Conservation (phyloP, 2,113 vertebrate species). For the Psammodynastes pulverulentus region DNA sequence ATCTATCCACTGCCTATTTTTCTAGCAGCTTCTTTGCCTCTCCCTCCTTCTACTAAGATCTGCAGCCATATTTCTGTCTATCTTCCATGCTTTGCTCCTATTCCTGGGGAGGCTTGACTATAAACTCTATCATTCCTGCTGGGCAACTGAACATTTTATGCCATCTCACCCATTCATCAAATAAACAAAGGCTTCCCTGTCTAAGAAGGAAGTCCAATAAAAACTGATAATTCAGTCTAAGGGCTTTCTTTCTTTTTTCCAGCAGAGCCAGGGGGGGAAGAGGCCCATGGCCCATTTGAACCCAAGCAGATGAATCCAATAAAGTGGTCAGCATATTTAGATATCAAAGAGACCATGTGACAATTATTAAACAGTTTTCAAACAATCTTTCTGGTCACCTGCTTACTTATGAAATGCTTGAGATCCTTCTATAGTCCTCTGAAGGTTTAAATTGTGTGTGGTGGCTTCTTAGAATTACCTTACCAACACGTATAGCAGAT, state of each 20-base stretch:
- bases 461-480: slow-evolving; percentile 50
- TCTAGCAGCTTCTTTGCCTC: background rate
- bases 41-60: background rate
- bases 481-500: slow-evolving; percentile 38
- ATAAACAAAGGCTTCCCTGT: background rate
- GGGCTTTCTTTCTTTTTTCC: background rate
- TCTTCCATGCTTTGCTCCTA: background rate
- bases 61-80: background rate
- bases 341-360: background rate
- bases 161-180: background rate
- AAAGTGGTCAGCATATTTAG: background rate
- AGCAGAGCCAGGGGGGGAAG: background rate
- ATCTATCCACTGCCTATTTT: background rate
- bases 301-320: background rate
- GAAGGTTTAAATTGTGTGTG: slow-evolving; percentile 25
- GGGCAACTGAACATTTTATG: background rate
- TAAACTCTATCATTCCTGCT: background rate
- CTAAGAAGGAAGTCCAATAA: background rate
- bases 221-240: background rate
- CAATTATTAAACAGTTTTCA: background rate
- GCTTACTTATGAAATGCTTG: slow-evolving; percentile 6
- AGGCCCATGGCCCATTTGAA: background rate
- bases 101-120: background rate
- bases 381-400: background rate
- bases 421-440: slow-evolving; percentile 29